Percentiles rank a stretch among this genome's conserved stretches.
phyloP scores from a whole-genome alignment of 1,140 invertebrate species.

The Hyles euphorbiae region DNA sequence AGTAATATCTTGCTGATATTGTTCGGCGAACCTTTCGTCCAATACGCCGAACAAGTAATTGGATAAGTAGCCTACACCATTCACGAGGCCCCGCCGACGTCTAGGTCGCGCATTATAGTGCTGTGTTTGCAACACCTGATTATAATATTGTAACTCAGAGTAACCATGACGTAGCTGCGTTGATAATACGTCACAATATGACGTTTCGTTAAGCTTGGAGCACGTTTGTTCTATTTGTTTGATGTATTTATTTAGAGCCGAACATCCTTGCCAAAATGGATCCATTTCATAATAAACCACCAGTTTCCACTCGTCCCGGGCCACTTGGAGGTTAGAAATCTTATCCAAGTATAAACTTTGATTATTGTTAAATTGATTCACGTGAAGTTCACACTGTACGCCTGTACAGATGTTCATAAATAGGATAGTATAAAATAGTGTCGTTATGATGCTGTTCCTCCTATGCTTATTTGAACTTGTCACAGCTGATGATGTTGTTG shows the following conservation, averaged over 20 bases:
- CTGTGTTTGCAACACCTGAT: constrained; percentile 7
- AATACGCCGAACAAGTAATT: not conserved
- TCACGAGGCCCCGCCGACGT: constrained; percentile 6
- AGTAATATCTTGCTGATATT: constrained; percentile 9
- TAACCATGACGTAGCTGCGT: constrained; percentile 7
- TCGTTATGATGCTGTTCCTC: not conserved
- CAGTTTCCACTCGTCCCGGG: constrained; percentile 19
- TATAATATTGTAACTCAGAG: constrained; percentile 13
- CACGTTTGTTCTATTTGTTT: constrained; percentile 12
- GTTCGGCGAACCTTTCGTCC: not conserved
- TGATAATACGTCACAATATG: constrained; percentile 7
- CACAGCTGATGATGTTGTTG: not conserved
- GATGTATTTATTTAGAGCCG: constrained; percentile 7
- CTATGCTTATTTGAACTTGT: not conserved
- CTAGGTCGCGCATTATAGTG: constrained; percentile 1
- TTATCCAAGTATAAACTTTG: constrained; percentile 17
- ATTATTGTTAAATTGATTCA: not conserved
- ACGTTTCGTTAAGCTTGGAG: not conserved
- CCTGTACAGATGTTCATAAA: not conserved
- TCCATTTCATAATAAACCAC: constrained; percentile 16
- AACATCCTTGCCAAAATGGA: constrained; percentile 14
- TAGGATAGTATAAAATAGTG: not conserved
- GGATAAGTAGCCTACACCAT: constrained; percentile 2
- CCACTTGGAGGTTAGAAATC: constrained; percentile 6
- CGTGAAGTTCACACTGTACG: not conserved